These are phyloP conservation scores for Aix galericulata DNA, from an alignment of 2,113 vertebrate species.

Conservation along the genomic window DNA sequence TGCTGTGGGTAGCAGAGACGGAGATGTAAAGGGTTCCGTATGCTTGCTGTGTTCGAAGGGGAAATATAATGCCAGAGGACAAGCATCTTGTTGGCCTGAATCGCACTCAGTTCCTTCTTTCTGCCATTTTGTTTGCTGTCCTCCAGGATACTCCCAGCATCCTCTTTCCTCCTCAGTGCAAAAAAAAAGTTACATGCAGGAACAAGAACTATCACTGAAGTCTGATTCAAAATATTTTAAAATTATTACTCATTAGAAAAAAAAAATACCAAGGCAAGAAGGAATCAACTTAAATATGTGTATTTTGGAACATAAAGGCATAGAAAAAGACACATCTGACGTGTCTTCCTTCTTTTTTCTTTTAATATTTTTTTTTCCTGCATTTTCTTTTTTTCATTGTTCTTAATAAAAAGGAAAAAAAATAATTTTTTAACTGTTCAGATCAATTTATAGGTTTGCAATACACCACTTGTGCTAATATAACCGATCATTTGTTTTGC, in stretches of 20 bases:
- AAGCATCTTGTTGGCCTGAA: neutral
- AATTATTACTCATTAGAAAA: neutral
- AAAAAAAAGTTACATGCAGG: neutral
- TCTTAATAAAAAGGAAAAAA: neutral
- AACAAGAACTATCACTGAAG: neutral
- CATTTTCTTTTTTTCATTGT: neutral
- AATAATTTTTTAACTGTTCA: neutral
- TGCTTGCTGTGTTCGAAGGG: neutral
- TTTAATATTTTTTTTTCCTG: too few species aligned
- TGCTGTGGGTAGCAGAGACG: neutral
- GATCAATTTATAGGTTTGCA: neutral
- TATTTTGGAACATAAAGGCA: too few species aligned
- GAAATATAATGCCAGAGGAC: neutral
- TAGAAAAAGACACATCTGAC: neutral
- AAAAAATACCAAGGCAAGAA: neutral
- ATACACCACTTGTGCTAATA: too few species aligned
- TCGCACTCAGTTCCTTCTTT: neutral
- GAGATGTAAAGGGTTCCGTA: constrained; percentile 27
- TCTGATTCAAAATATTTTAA: neutral
- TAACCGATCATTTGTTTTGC: neutral
- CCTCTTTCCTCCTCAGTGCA: neutral
- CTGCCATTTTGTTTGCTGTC: neutral
- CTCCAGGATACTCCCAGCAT: neutral
- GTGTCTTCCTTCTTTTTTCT: neutral
- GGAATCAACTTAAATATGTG: neutral